These are phyloP conservation scores for Semaprochilodus insignis DNA, from an alignment of 2,797 vertebrate species.

Conservation along the genomic window DNA sequence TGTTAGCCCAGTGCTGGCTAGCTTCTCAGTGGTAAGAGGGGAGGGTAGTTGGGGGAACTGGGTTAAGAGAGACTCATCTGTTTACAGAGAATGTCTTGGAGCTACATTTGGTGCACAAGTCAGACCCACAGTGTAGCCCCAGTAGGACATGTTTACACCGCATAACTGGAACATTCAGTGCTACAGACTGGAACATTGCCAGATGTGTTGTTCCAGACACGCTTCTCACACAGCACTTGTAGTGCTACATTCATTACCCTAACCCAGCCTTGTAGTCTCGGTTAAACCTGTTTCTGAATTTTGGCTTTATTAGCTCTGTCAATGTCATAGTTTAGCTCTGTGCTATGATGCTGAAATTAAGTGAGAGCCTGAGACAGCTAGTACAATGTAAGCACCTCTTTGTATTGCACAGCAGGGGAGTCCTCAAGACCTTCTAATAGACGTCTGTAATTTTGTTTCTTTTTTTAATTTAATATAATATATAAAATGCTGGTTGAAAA, in stretches of 20 bases:
- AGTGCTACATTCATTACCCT: slow-evolving; percentile 59
- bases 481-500: no score
- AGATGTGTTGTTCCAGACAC: slow-evolving; percentile 7
- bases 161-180: neutral
- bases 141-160: neutral
- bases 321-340: slow-evolving; percentile 53
- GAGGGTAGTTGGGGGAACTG: neutral
- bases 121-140: neutral
- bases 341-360: neutral
- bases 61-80: slow-evolving; percentile 42
- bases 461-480: no score
- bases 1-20: slow-evolving; percentile 52
- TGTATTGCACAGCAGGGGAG: no score
- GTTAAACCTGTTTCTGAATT: slow-evolving; percentile 74
- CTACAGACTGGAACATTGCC: neutral
- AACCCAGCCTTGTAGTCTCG: slow-evolving; percentile 59
- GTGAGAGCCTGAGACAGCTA: neutral
- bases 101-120: slow-evolving; percentile 3
- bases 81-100: slow-evolving; percentile 40
- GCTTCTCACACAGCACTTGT: slow-evolving; percentile 49
- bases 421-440: no score
- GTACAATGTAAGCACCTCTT: no score
- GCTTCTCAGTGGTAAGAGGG: neutral
- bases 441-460: no score
- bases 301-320: slow-evolving; percentile 72